Conservation (phyloP, 2,888 invertebrate genomes). For the Thymelicus sylvestris region DNA sequence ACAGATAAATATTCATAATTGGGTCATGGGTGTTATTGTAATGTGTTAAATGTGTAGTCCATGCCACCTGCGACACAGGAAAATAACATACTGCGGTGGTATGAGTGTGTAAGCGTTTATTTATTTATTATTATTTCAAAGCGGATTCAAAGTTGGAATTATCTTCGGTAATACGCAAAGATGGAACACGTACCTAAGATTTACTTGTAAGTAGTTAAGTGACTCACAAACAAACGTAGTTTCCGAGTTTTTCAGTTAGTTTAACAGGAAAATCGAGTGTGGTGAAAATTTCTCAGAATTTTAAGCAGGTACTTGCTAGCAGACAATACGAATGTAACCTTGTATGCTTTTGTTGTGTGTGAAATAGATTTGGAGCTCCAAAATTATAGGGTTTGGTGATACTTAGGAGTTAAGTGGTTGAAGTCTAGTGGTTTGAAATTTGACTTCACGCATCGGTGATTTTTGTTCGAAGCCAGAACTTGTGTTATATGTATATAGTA, state of each 20-base stretch:
- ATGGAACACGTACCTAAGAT: conserved; percentile 1
- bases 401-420: background rate
- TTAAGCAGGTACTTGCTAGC: conserved; percentile 12
- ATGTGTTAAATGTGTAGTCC: no score
- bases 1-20: no score
- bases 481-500: no score
- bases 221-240: conserved; percentile 31
- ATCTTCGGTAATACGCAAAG: background rate
- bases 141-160: no score
- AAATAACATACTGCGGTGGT: no score
- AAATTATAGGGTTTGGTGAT: background rate
- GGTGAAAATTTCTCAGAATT: conserved; percentile 30
- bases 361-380: background rate
- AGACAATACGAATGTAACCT: conserved; percentile 25
- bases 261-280: conserved; percentile 44
- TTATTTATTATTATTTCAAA: no score
- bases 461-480: no score
- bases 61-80: no score
- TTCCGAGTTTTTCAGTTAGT: conserved; percentile 43
- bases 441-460: no score
- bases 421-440: no score
- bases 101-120: no score
- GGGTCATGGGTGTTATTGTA: no score
- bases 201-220: conserved; percentile 1
- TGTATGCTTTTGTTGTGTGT: background rate